phyloP scores from a whole-genome alignment of 2,113 vertebrate species.

The Cromileptes altivelis region DNA sequence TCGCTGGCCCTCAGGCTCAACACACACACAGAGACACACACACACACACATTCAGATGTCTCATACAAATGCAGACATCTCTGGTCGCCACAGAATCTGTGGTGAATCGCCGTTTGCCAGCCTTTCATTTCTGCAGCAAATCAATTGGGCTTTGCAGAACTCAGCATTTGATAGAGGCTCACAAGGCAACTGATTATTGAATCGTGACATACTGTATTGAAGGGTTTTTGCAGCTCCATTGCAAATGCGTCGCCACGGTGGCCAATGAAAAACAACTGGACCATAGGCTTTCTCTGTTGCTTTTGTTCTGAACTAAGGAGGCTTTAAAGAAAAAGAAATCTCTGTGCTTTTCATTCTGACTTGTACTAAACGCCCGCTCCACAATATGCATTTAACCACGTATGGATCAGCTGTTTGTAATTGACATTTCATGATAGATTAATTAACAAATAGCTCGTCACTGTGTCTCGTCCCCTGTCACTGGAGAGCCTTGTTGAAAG shows the following conservation, averaged over 20 bases:
- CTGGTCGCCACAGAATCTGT: conserved; percentile 32
- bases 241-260: conserved; percentile 20
- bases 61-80: conserved; percentile 43
- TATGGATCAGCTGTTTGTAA: conserved; percentile 1
- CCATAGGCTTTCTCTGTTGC: conserved; percentile 33
- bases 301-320: conserved; percentile 21
- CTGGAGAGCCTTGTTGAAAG: conserved; percentile 32
- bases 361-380: neutral
- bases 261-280: conserved; percentile 40
- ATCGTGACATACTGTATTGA: conserved; percentile 59
- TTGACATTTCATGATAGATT: conserved; percentile 15
- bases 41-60: conserved; percentile 21
- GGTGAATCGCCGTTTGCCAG: conserved; percentile 66
- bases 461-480: neutral
- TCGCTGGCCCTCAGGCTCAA: conserved; percentile 37
- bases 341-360: neutral
- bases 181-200: conserved; percentile 74
- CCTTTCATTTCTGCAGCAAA: conserved; percentile 77
- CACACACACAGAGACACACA: conserved; percentile 27
- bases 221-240: conserved; percentile 56
- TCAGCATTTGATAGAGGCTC: conserved; percentile 71
- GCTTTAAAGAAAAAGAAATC: neutral
- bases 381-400: neutral
- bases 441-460: conserved; percentile 30
- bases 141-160: conserved; percentile 76